phyloP scores from a whole-genome alignment of 2,888 invertebrate species.

The Lydus trimaculatus region DNA sequence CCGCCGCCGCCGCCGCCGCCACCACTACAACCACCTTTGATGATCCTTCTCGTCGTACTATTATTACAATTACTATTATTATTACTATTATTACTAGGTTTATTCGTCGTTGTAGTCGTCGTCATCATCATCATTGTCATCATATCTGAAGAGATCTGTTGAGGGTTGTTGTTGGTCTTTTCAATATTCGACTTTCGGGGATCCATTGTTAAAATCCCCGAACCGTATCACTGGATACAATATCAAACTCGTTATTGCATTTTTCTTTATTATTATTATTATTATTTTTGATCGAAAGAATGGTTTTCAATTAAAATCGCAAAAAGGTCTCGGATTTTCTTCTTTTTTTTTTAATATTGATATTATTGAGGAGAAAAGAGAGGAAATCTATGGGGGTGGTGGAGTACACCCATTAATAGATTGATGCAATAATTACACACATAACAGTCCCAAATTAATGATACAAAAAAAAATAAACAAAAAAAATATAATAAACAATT shows the following conservation, averaged over 20 bases:
- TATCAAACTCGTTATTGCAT: not conserved
- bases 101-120: too few relatives aligned
- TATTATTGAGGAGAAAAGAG: not conserved
- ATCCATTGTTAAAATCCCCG: conserved; percentile 7
- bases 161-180: not conserved
- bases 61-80: not conserved
- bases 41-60: not conserved
- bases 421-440: not conserved
- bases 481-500: not conserved
- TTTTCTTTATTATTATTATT: not conserved
- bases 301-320: not conserved
- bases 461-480: not conserved
- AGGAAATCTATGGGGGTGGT: not conserved
- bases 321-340: not conserved
- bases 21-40: not conserved
- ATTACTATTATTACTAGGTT: too few relatives aligned
- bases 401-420: not conserved
- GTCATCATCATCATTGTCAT: not conserved
- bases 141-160: not conserved
- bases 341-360: not conserved
- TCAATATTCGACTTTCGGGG: conserved; percentile 2
- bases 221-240: not conserved
- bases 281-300: not conserved
- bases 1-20: conserved; percentile 12
- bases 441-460: not conserved